phyloP scores from a whole-genome alignment of 2,113 vertebrate genomes.

The Chionis minor region DNA sequence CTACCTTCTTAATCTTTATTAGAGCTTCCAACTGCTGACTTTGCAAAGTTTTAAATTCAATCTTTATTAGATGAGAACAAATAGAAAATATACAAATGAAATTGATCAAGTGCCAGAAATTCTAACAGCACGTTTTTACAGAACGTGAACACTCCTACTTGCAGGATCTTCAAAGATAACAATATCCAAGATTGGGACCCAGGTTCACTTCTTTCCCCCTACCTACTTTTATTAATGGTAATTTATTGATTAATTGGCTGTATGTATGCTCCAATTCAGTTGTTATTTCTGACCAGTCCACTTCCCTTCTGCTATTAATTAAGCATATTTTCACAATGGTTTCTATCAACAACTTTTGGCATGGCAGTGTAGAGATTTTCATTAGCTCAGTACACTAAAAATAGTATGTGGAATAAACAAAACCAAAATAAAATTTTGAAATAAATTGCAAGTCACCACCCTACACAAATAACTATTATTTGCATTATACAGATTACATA shows the following conservation, averaged over 20 bases:
- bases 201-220: background rate
- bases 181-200: background rate
- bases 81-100: background rate
- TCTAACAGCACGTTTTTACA: background rate
- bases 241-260: background rate
- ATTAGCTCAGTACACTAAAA: background rate
- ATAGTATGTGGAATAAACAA: background rate
- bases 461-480: background rate
- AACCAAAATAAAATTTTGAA: background rate
- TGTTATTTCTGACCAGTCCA: background rate
- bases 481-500: background rate
- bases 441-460: background rate
- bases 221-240: background rate
- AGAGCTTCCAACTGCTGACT: background rate
- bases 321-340: background rate
- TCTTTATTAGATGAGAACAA: background rate
- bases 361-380: background rate
- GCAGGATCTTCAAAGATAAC: background rate
- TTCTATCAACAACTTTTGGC: background rate
- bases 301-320: background rate
- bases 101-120: background rate
- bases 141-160: background rate
- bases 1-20: background rate
- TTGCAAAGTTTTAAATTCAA: background rate
- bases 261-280: background rate